Evolutionary conservation across 2,797 vertebrate species (phyloP).

Genomic region (Crenuchus spilurus): DNA sequence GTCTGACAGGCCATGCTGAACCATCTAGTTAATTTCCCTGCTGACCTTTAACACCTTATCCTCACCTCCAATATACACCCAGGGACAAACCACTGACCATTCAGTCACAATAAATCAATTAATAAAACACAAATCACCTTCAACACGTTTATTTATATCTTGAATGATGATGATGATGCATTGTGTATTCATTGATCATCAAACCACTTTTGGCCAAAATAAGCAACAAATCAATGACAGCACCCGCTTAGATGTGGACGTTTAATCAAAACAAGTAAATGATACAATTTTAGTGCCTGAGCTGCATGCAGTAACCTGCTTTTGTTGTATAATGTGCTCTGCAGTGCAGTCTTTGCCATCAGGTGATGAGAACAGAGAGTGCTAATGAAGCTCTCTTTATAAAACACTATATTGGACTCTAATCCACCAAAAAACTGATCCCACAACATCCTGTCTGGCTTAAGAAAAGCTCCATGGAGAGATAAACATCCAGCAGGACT

Average conservation of each 20-base stretch:
- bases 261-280: neutral
- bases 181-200: too few relatives aligned
- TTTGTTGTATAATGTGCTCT: too few relatives aligned
- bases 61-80: neutral
- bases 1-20: constrained; percentile 32
- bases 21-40: constrained; percentile 23
- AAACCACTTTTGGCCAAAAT: too few relatives aligned
- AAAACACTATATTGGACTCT: too few relatives aligned
- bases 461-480: too few relatives aligned
- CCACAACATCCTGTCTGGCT: too few relatives aligned
- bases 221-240: neutral
- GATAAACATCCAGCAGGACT: too few relatives aligned
- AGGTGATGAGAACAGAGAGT: too few relatives aligned
- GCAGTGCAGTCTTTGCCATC: too few relatives aligned
- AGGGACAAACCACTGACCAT: neutral
- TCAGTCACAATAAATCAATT: neutral
- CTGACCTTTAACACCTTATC: constrained; percentile 26
- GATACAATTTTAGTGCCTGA: neutral
- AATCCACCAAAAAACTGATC: too few relatives aligned
- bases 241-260: neutral
- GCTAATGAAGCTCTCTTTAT: too few relatives aligned
- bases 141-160: neutral
- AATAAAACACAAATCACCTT: neutral
- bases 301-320: too few relatives aligned
- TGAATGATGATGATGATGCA: neutral